phyloP scores from a whole-genome alignment of 2,797 vertebrate genomes.

The Tinamus major region DNA sequence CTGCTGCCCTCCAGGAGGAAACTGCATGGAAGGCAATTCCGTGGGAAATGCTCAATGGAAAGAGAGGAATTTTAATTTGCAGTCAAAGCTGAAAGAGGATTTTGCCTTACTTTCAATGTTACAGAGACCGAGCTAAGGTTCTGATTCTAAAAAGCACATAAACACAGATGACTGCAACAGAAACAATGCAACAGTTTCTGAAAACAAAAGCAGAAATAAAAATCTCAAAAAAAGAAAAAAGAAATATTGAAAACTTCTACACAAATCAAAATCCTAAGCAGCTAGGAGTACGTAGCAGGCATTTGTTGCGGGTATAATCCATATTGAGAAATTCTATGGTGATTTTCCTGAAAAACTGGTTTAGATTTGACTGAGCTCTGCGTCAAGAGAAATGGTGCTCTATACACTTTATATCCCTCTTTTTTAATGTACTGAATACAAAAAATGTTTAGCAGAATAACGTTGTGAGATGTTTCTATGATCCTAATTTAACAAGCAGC shows the following conservation, averaged over 20 bases:
- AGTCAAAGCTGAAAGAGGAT: not conserved
- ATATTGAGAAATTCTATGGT: not conserved
- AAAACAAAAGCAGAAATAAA: conserved; percentile 1
- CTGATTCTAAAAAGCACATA: not conserved
- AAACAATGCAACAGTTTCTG: not conserved
- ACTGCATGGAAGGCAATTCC: not conserved
- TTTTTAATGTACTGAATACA: not conserved
- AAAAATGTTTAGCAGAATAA: not conserved
- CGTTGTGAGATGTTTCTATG: not conserved
- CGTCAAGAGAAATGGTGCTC: not conserved
- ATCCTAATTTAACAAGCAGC: conserved; percentile 26
- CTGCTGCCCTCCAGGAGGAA: not conserved
- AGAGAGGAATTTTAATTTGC: not conserved
- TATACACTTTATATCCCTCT: not conserved
- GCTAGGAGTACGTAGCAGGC: not conserved
- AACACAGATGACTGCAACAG: not conserved
- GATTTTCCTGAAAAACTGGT: not conserved
- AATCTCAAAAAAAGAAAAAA: not conserved
- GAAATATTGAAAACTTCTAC: not conserved
- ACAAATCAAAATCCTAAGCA: not conserved
- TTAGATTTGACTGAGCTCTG: not conserved
- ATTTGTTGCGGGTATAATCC: not conserved
- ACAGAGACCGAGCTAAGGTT: not conserved
- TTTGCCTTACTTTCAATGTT: not conserved
- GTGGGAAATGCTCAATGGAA: not conserved